A percentile compares a stretch with the other conserved stretches of the same genome.
These are phyloP conservation scores for Trachymyrmex septentrionalis DNA, from an alignment of 1,140 invertebrate species.

Conservation along the genomic window DNA sequence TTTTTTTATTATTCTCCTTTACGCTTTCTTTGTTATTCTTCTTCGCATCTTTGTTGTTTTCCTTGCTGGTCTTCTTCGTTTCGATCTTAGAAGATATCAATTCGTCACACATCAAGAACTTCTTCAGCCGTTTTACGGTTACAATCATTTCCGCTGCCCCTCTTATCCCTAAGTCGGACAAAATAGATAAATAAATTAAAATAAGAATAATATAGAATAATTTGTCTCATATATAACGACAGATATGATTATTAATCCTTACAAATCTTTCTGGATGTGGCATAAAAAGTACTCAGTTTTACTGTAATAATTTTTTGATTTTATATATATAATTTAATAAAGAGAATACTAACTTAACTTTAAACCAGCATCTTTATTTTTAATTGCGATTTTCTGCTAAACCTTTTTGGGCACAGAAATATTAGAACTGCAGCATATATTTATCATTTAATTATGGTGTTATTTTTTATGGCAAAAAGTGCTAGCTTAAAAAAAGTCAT, in stretches of 20 bases:
- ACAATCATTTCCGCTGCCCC: conserved; percentile 88
- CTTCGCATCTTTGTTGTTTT: conserved; percentile 18
- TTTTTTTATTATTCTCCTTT: conserved; percentile 58
- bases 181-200: background rate
- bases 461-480: too few species aligned
- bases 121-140: conserved; percentile 90
- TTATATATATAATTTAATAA: background rate
- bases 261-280: too few species aligned
- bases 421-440: too few species aligned
- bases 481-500: too few species aligned
- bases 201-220: background rate
- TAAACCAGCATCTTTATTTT: too few species aligned
- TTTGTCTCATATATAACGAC: background rate
- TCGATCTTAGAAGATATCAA: conserved; percentile 67
- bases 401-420: too few species aligned
- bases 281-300: too few species aligned
- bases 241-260: background rate
- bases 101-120: conserved; percentile 89
- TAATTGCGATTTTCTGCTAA: too few species aligned
- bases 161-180: conserved; percentile 80
- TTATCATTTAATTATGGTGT: too few species aligned
- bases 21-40: background rate
- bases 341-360: too few species aligned
- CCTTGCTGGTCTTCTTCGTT: conserved; percentile 61
- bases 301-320: background rate